Percentiles rank a stretch among this genome's conserved stretches.
Evolutionary conservation across 2,797 vertebrate genomes (phyloP).

Genomic region (Stomatorhinus walkeri): DNA sequence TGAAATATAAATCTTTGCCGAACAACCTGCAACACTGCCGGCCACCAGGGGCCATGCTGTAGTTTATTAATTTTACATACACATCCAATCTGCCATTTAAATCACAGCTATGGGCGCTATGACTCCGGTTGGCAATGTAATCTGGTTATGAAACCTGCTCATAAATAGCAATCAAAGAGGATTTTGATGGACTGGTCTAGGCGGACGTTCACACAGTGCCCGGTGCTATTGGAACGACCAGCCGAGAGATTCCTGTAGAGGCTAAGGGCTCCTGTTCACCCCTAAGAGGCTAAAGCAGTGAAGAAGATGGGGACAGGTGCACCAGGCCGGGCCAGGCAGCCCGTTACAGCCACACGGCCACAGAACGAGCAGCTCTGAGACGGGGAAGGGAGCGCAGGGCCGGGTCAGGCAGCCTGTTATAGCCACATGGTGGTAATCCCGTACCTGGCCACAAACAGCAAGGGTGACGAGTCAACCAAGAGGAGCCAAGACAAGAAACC

Average conservation of each 20-base stretch:
- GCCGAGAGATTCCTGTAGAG: background rate
- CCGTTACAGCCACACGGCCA: background rate
- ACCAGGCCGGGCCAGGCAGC: background rate
- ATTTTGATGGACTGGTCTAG: background rate
- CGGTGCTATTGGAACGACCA: background rate
- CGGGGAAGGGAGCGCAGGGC: too few species aligned
- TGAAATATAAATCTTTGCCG: constrained; percentile 1
- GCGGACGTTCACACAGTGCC: background rate
- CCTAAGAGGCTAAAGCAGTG: background rate
- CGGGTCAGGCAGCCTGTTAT: background rate
- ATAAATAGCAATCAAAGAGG: background rate
- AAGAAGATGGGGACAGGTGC: background rate
- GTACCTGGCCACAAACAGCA: background rate
- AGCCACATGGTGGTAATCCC: background rate
- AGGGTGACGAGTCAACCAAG: background rate
- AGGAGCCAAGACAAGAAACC: background rate
- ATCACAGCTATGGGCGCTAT: background rate
- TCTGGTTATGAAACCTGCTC: background rate
- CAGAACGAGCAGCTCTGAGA: background rate
- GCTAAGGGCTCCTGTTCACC: background rate
- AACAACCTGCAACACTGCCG: background rate
- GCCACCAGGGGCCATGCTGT: background rate
- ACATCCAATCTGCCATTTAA: background rate
- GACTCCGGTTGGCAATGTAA: background rate
- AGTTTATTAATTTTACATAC: constrained; percentile 10